Percentiles rank a stretch among this genome's conserved stretches.
Conservation (phyloP, 2,888 invertebrate genomes). For the Standfussiana lucernea region DNA sequence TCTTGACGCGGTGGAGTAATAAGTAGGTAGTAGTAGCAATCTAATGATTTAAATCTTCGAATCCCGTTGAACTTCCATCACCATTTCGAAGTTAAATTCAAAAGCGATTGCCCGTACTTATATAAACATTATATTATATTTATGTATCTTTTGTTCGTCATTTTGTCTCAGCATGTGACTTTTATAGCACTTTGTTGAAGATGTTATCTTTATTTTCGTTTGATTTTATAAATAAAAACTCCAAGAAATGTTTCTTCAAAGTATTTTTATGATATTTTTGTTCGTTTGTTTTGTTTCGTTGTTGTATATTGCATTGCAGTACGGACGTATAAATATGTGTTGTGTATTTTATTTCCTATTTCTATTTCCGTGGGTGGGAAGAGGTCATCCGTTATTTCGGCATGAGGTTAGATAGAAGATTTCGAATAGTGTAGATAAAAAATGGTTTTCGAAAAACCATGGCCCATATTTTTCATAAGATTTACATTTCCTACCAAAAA, state of each 20-base stretch:
- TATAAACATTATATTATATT: slow-evolving; percentile 49
- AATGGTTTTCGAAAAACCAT: background rate
- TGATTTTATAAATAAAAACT: slow-evolving; percentile 27
- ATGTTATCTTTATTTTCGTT: slow-evolving; percentile 57
- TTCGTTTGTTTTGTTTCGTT: slow-evolving; percentile 24
- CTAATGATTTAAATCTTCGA: background rate
- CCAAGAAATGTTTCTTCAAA: slow-evolving; percentile 17
- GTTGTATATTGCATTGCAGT: slow-evolving; percentile 16
- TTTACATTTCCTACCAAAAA: no score
- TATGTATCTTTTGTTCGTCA: slow-evolving; percentile 48
- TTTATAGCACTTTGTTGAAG: slow-evolving; percentile 48
- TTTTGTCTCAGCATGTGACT: slow-evolving; percentile 59
- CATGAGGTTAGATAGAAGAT: background rate
- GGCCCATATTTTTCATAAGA: no score
- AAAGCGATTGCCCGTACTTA: slow-evolving; percentile 55
- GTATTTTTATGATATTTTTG: slow-evolving; percentile 39
- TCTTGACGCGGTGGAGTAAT: background rate
- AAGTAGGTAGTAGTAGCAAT: no score
- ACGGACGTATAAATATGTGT: slow-evolving; percentile 40
- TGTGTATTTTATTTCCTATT: slow-evolving; percentile 30
- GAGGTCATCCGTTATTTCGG: slow-evolving; percentile 19
- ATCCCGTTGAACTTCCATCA: slow-evolving; percentile 26
- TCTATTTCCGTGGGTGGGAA: slow-evolving; percentile 34
- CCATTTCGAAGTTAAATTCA: slow-evolving; percentile 50
- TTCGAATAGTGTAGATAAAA: background rate